Percentiles rank a stretch among this genome's conserved stretches.
Conservation (phyloP, 2,797 vertebrate species). For the Macroramphosus scolopax region DNA sequence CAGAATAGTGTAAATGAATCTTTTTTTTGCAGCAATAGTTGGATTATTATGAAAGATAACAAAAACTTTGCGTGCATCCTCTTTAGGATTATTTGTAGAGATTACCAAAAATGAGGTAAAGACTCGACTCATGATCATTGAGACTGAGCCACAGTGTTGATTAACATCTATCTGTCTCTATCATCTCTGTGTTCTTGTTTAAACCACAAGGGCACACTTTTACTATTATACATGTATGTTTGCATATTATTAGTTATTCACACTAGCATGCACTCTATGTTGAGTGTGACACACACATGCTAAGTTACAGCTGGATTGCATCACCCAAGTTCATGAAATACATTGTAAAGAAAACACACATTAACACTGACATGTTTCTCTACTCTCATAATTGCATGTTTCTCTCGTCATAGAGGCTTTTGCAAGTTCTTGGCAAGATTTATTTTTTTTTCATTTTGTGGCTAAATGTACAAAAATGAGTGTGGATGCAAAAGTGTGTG, state of each 20-base stretch:
- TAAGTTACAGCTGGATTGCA: no score
- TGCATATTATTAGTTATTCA: conserved; percentile 1
- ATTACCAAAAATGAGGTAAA: background rate
- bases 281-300: no score
- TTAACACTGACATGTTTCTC: no score
- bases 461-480: conserved; percentile 5
- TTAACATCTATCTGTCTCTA: conserved; percentile 56
- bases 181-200: conserved; percentile 5
- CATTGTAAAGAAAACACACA: no score
- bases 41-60: no score
- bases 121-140: conserved; percentile 19
- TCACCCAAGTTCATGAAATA: no score
- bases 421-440: conserved; percentile 12
- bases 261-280: no score
- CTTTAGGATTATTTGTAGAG: background rate
- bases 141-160: conserved; percentile 54
- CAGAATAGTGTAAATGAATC: no score
- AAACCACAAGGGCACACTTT: background rate
- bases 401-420: background rate
- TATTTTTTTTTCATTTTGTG: conserved; percentile 4
- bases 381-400: no score
- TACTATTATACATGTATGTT: conserved; percentile 12
- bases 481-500: conserved; percentile 5
- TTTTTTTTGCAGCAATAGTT: no score
- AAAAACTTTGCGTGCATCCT: no score